A percentile compares a stretch with the other conserved stretches of the same genome.
phyloP scores from a whole-genome alignment of 2,888 invertebrate genomes.

The Venustoraphidia nigricollis region DNA sequence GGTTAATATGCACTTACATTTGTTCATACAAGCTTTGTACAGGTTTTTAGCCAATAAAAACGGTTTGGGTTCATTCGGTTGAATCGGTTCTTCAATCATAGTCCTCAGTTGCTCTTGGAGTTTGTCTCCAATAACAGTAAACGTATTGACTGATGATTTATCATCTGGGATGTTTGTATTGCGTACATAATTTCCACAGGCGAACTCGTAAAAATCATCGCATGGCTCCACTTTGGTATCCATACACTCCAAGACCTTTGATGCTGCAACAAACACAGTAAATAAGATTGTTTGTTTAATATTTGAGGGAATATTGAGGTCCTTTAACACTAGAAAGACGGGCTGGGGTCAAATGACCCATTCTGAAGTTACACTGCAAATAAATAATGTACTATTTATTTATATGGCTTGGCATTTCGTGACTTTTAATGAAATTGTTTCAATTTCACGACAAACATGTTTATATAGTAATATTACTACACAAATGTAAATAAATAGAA shows the following conservation, averaged over 20 bases:
- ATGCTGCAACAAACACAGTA: conserved; percentile 31
- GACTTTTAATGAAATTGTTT: too few species aligned
- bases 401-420: too few species aligned
- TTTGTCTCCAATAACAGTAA: conserved; percentile 59
- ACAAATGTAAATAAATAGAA: too few species aligned
- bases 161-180: conserved; percentile 64
- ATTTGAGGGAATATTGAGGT: neutral
- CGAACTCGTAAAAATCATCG: conserved; percentile 68
- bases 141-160: conserved; percentile 61
- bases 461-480: too few species aligned
- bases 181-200: conserved; percentile 61
- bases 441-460: too few species aligned
- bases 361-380: too few species aligned
- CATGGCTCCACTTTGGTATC: conserved; percentile 58
- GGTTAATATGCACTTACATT: too few species aligned
- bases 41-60: conserved; percentile 65
- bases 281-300: neutral
- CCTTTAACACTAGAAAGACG: neutral
- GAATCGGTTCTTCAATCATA: conserved; percentile 49
- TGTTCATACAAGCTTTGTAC: conserved; percentile 80
- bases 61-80: conserved; percentile 46
- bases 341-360: too few species aligned
- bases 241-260: conserved; percentile 54
- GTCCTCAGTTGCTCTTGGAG: conserved; percentile 56
- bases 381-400: too few species aligned